Evolutionary conservation across 1,140 invertebrate species (phyloP).

Genomic region (Conus betulinus): DNA sequence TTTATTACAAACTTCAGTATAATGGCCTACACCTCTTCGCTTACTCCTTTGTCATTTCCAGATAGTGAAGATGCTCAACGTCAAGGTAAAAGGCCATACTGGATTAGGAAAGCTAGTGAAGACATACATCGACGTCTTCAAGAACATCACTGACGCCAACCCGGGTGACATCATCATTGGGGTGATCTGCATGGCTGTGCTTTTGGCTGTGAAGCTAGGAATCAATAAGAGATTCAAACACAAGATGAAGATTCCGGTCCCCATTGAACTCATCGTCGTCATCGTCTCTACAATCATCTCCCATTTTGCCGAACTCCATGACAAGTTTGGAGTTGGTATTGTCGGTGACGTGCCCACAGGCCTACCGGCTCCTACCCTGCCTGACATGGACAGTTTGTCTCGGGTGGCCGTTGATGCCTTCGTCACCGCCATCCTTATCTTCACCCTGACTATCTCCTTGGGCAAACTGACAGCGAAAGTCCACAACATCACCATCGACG

Average conservation of each 20-base stretch:
- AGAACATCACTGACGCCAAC: slow-evolving; percentile 56
- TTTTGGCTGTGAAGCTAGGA: slow-evolving; percentile 87
- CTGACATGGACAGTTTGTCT: slow-evolving; percentile 18
- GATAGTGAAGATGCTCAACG: slow-evolving; percentile 81
- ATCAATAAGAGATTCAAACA: slow-evolving; percentile 85
- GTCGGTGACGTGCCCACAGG: slow-evolving; percentile 71
- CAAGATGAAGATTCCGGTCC: slow-evolving; percentile 83
- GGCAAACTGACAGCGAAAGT: slow-evolving; percentile 72
- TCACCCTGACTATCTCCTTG: slow-evolving; percentile 43
- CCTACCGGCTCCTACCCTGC: slow-evolving; percentile 54
- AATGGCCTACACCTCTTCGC: too few relatives aligned
- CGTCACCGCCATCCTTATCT: slow-evolving; percentile 38
- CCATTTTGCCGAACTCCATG: slow-evolving; percentile 27
- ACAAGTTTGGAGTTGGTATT: slow-evolving; percentile 70
- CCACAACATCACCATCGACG: slow-evolving; percentile 71
- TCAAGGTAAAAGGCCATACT: slow-evolving; percentile 70
- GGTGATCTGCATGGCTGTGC: slow-evolving; percentile 81
- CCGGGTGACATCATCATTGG: slow-evolving; percentile 80
- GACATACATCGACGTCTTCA: slow-evolving; percentile 64
- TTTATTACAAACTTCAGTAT: too few relatives aligned
- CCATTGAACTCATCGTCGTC: slow-evolving; percentile 82
- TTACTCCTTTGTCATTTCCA: slow-evolving; percentile 63
- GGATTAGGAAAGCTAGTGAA: slow-evolving; percentile 61
- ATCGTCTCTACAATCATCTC: slow-evolving; percentile 41
- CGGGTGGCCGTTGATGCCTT: slow-evolving; percentile 29